Evolutionary conservation across 2,888 invertebrate genomes (phyloP).

Genomic region (Coelopa pilipes): DNA sequence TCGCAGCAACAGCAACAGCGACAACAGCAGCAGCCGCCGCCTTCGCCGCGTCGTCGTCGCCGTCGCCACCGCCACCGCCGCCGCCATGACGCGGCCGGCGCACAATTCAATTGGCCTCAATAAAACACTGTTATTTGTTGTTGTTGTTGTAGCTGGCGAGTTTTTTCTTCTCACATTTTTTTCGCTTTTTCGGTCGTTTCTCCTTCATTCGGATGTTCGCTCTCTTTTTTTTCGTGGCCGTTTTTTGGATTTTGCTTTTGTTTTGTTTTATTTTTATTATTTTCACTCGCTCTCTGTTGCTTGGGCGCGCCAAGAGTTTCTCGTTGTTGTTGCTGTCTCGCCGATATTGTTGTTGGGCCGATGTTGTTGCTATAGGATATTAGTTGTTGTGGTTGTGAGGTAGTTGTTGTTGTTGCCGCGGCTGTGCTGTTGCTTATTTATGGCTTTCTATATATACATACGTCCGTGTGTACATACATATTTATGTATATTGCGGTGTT

Average conservation of each 20-base stretch:
- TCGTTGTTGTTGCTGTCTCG: conserved; percentile 6
- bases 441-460: neutral
- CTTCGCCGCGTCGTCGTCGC: neutral
- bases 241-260: neutral
- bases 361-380: too few species aligned
- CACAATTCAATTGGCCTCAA: conserved; percentile 37
- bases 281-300: conserved; percentile 11
- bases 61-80: neutral
- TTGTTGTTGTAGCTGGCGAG: neutral
- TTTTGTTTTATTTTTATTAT: neutral
- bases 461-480: neutral
- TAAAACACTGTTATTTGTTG: conserved; percentile 36
- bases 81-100: conserved; percentile 24
- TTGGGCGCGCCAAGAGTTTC: conserved; percentile 10
- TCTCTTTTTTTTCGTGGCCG: neutral
- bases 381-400: too few species aligned
- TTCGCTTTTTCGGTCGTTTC: conserved; percentile 8
- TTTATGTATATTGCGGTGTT: neutral
- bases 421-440: neutral
- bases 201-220: neutral
- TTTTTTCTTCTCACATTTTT: neutral
- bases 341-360: neutral
- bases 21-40: conserved; percentile 9
- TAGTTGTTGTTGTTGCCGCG: too few species aligned
- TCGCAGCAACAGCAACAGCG: conserved; percentile 6